A percentile compares a stretch with the other conserved stretches of the same genome.
phyloP scores from a whole-genome alignment of 2,113 vertebrate genomes.

The Synodontis membranacea region DNA sequence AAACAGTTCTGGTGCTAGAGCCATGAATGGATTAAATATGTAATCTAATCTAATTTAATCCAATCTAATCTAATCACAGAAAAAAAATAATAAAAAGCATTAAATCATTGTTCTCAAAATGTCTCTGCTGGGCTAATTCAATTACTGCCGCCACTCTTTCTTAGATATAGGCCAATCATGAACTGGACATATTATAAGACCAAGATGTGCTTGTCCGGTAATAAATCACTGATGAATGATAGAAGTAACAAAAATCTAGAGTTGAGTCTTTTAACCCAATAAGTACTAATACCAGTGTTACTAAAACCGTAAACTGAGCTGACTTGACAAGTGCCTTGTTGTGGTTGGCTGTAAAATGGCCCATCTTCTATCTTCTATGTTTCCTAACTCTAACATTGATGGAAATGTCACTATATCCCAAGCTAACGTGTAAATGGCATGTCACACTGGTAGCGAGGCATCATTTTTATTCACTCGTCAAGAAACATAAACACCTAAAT shows the following conservation, averaged over 20 bases:
- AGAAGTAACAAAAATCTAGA: background rate
- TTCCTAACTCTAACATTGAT: background rate
- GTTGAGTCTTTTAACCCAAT: background rate
- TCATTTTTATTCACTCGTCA: background rate
- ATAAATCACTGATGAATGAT: background rate
- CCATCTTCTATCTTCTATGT: background rate
- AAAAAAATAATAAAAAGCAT: slow-evolving; percentile 13
- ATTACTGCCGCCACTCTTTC: background rate
- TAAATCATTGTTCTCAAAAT: background rate
- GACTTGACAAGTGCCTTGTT: background rate
- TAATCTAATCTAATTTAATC: slow-evolving; percentile 4
- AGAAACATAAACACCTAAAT: slow-evolving; percentile 8
- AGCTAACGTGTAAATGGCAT: background rate
- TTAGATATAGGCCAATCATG: background rate
- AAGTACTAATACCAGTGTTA: background rate
- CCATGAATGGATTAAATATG: background rate
- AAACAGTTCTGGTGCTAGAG: background rate
- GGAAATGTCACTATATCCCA: background rate
- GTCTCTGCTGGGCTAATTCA: background rate
- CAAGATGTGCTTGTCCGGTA: background rate
- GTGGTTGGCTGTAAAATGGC: background rate
- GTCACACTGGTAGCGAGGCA: background rate
- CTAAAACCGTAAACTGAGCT: background rate
- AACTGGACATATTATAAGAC: background rate
- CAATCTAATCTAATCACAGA: background rate